These are phyloP conservation scores for Enteromius treurensis DNA, from an alignment of 2,797 vertebrate genomes.

Conservation along the genomic window DNA sequence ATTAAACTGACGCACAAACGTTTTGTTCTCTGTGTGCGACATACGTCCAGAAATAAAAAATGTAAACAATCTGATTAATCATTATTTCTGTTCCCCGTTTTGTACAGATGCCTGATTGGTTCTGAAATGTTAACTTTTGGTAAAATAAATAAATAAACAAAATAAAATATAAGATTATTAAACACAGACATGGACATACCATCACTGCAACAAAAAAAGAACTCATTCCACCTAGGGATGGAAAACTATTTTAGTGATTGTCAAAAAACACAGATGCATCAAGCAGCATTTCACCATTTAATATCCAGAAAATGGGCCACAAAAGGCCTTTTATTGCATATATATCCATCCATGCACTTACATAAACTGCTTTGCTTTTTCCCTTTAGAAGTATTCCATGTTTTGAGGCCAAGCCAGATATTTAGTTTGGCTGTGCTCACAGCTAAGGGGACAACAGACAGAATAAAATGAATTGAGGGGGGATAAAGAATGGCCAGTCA, in stretches of 20 bases:
- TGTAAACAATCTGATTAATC: not conserved
- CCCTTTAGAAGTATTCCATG: conserved; percentile 56
- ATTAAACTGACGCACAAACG: not conserved
- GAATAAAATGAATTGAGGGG: conserved; percentile 52
- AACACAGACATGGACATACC: not conserved
- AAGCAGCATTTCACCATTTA: conserved; percentile 52
- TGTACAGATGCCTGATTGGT: not conserved
- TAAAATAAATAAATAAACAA: no score
- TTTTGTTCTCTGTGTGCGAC: not conserved
- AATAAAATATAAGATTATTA: not conserved
- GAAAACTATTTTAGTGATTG: not conserved
- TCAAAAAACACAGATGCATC: not conserved
- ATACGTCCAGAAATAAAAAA: not conserved
- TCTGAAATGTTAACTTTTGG: not conserved
- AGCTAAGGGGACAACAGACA: conserved; percentile 44
- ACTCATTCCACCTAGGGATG: not conserved
- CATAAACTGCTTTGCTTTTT: conserved; percentile 63
- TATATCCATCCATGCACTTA: conserved; percentile 69
- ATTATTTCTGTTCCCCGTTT: not conserved
- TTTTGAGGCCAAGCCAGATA: conserved; percentile 69
- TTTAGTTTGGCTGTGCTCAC: conserved; percentile 70
- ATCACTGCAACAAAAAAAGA: not conserved
- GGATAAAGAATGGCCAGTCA: conserved; percentile 55
- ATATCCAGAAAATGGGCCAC: conserved; percentile 60
- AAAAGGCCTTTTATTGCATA: conserved; percentile 63